Evolutionary conservation across 2,888 invertebrate genomes (phyloP).

Genomic region (Suillia variegata): DNA sequence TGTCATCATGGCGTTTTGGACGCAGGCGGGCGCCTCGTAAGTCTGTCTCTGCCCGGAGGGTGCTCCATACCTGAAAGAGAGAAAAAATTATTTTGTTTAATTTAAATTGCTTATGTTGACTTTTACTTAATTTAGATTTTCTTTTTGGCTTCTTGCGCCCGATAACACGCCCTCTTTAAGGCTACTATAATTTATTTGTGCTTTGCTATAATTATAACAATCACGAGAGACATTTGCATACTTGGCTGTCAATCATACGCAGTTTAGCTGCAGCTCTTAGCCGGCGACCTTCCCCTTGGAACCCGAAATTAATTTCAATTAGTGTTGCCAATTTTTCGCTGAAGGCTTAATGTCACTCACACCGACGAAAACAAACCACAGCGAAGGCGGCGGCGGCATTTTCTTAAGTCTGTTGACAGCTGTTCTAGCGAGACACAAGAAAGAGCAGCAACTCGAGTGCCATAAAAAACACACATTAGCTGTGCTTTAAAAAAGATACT

Average conservation of each 20-base stretch:
- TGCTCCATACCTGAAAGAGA: slow-evolving; percentile 55
- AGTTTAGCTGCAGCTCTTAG: too few relatives aligned
- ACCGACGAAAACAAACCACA: background rate
- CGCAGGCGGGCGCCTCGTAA: slow-evolving; percentile 81
- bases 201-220: too few relatives aligned
- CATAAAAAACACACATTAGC: background rate
- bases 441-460: background rate
- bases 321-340: background rate
- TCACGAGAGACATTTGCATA: too few relatives aligned
- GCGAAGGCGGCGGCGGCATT: too few relatives aligned
- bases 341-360: background rate
- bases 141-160: background rate
- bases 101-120: background rate
- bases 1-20: slow-evolving; percentile 93
- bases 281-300: slow-evolving; percentile 11
- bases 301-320: slow-evolving; percentile 1
- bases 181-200: too few relatives aligned
- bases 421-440: background rate
- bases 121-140: slow-evolving; percentile 1
- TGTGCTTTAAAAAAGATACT: background rate
- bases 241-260: too few relatives aligned
- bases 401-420: background rate
- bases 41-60: slow-evolving; percentile 50
- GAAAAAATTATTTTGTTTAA: slow-evolving; percentile 1
- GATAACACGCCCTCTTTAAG: background rate